These are phyloP conservation scores for Leptinotarsa juncta DNA, from an alignment of 2,888 invertebrate genomes.

Conservation along the genomic window DNA sequence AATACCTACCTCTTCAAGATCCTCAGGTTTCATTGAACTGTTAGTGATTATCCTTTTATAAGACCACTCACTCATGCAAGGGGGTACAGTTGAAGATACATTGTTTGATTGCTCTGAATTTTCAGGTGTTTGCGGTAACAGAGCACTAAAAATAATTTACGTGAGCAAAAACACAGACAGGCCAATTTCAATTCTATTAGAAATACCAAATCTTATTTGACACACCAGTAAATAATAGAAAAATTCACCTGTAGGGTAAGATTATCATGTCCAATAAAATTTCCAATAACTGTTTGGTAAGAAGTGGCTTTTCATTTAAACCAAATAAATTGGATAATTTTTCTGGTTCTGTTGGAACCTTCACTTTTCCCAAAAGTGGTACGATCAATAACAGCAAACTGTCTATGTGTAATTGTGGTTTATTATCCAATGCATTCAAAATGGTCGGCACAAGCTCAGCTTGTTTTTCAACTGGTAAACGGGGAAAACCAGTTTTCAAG, in stretches of 20 bases:
- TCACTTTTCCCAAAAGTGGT: slow-evolving; percentile 81
- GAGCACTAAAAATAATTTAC: slow-evolving; percentile 54
- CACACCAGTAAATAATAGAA: neutral
- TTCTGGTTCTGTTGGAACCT: slow-evolving; percentile 73
- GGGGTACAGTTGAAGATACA: slow-evolving; percentile 71
- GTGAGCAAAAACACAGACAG: neutral
- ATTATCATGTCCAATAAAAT: slow-evolving; percentile 86
- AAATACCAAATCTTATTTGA: neutral
- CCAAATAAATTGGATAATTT: slow-evolving; percentile 75
- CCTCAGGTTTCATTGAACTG: slow-evolving; percentile 79
- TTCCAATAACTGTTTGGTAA: slow-evolving; percentile 76
- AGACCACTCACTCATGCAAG: slow-evolving; percentile 81
- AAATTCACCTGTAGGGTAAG: slow-evolving; percentile 82
- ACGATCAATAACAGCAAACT: slow-evolving; percentile 85
- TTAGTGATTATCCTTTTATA: slow-evolving; percentile 82
- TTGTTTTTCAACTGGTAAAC: slow-evolving; percentile 81
- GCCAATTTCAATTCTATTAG: neutral
- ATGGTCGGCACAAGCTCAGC: slow-evolving; percentile 79
- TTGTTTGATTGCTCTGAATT: slow-evolving; percentile 46
- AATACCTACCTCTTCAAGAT: slow-evolving; percentile 78
- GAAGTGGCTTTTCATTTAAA: slow-evolving; percentile 78
- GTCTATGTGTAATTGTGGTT: slow-evolving; percentile 87
- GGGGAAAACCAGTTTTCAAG: slow-evolving; percentile 90
- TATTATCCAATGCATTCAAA: slow-evolving; percentile 81
- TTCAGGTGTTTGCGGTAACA: slow-evolving; percentile 54